Percentiles rank a stretch among this genome's conserved stretches.
Conservation (phyloP, 2,113 vertebrate species). For the Phaethornis superciliosus region DNA sequence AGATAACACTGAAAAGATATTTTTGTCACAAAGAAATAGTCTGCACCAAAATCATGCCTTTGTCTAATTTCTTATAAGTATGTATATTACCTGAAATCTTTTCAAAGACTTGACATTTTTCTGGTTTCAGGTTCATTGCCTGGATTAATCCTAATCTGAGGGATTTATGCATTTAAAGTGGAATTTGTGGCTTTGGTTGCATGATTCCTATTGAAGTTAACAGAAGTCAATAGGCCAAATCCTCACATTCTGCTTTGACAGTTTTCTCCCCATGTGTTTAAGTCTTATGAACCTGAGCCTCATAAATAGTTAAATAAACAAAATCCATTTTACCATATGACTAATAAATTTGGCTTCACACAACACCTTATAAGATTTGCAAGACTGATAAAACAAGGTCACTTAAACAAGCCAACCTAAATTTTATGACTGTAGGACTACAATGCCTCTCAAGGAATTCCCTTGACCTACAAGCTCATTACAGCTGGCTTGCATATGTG, state of each 20-base stretch:
- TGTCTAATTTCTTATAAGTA: not conserved
- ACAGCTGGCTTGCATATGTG: not conserved
- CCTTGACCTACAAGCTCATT: not conserved
- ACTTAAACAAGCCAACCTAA: fast-evolving
- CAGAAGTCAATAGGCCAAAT: not conserved
- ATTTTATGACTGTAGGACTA: not conserved
- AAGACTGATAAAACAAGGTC: not conserved
- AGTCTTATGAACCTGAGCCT: not conserved
- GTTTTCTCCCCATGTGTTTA: not conserved
- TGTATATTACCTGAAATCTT: not conserved
- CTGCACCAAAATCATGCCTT: not conserved
- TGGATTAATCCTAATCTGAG: not conserved
- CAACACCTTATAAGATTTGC: not conserved
- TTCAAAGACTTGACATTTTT: constrained; percentile 26
- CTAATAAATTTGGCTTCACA: not conserved
- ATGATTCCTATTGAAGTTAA: not conserved
- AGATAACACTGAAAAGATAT: not conserved
- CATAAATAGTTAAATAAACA: not conserved
- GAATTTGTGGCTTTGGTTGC: constrained; percentile 1
- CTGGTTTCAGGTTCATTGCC: not conserved
- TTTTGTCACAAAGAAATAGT: not conserved
- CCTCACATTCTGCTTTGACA: not conserved
- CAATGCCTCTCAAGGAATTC: not conserved
- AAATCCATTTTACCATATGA: not conserved
- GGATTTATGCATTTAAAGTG: not conserved